phyloP scores from a whole-genome alignment of 2,797 vertebrate genomes.

The Enteromius radiatus region DNA sequence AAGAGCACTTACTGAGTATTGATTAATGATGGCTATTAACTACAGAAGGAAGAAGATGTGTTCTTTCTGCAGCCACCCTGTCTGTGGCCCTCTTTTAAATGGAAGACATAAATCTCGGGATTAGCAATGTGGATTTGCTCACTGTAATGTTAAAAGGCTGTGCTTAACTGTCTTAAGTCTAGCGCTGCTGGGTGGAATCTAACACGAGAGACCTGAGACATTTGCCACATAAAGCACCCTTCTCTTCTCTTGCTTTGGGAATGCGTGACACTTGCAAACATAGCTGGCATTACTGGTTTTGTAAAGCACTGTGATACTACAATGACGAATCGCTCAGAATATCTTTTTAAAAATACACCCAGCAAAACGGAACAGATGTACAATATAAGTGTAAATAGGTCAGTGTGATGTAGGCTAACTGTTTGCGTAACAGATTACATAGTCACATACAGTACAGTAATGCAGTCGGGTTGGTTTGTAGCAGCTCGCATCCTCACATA shows the following conservation, averaged over 20 bases:
- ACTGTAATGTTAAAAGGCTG: constrained; percentile 62
- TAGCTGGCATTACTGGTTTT: constrained; percentile 3
- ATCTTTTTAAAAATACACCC: constrained; percentile 18
- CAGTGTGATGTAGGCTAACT: constrained; percentile 17
- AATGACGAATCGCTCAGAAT: constrained; percentile 23
- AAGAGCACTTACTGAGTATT: constrained; percentile 75
- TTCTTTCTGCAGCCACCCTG: constrained; percentile 61
- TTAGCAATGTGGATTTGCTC: constrained; percentile 73
- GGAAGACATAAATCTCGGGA: constrained; percentile 67
- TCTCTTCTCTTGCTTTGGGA: constrained; percentile 10
- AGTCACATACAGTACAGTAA: constrained; percentile 12
- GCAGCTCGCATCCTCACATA: neutral
- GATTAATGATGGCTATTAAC: constrained; percentile 76
- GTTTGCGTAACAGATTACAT: constrained; percentile 28
- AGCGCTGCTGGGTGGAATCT: constrained; percentile 3
- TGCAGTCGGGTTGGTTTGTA: neutral
- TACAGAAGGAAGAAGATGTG: constrained; percentile 64
- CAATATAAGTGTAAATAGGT: constrained; percentile 46
- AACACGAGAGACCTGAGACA: constrained; percentile 8
- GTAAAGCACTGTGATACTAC: constrained; percentile 1
- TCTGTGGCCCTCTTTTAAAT: constrained; percentile 66
- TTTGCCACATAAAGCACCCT: neutral
- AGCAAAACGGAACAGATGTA: constrained; percentile 47
- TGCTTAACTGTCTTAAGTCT: constrained; percentile 57
- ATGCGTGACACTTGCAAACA: neutral